These are phyloP conservation scores for Moxostoma hubbsi DNA, from an alignment of 2,797 vertebrate genomes.

Conservation along the genomic window DNA sequence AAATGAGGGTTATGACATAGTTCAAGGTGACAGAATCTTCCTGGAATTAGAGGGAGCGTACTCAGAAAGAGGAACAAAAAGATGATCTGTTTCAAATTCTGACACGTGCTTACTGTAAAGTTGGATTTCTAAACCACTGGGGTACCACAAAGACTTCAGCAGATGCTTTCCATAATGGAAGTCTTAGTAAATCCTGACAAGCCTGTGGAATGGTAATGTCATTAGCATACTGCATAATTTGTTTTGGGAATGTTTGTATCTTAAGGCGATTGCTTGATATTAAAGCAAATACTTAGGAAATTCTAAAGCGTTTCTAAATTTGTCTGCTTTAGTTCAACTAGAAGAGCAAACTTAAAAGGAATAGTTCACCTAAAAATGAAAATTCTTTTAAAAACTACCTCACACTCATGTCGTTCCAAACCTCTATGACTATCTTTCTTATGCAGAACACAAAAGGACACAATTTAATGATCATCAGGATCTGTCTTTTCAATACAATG, in stretches of 20 bases:
- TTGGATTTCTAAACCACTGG: slow-evolving; percentile 80
- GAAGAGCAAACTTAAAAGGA: not conserved
- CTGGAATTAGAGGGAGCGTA: slow-evolving; percentile 76
- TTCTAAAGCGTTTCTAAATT: not conserved
- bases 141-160: slow-evolving; percentile 79
- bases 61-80: slow-evolving; percentile 74
- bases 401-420: too few species aligned
- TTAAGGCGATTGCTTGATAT: slow-evolving; percentile 10
- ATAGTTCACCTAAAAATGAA: too few species aligned
- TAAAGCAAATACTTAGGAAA: not conserved
- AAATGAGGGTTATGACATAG: slow-evolving; percentile 74
- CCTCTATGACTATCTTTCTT: too few species aligned
- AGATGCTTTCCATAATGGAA: slow-evolving; percentile 80
- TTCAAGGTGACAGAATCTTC: slow-evolving; percentile 77
- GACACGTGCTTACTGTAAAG: slow-evolving; percentile 81
- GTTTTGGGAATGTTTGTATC: not conserved
- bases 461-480: too few species aligned
- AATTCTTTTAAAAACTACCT: too few species aligned
- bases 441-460: too few species aligned
- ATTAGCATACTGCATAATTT: slow-evolving; percentile 72
- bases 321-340: not conserved
- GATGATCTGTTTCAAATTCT: slow-evolving; percentile 79
- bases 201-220: slow-evolving; percentile 80
- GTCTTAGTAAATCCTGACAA: slow-evolving; percentile 81
- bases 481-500: too few species aligned